Base-by-base conservation (phyloP, 2,113 vertebrate genomes). In the Nesogale talazaci region DNA sequence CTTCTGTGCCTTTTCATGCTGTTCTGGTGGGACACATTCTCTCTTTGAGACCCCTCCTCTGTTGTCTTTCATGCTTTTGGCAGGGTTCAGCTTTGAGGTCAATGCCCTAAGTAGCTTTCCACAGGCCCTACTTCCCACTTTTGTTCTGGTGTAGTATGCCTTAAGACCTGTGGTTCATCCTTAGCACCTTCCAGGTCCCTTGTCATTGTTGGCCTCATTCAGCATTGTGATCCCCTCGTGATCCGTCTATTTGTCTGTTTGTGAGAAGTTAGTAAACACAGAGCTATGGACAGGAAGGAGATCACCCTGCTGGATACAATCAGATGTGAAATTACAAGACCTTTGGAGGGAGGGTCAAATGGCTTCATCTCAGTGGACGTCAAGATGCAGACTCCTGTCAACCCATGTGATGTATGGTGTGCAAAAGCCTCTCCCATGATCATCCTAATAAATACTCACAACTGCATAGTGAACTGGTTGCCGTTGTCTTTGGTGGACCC, bases 101-200 rank as follows among this genome's bases (percentile, higher is more conserved):
- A 52, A 42, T 23, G 36, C 12, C 52, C 25, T 61, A 83, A 95
- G 82, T 81, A 93, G 36, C n/a, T 77, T 86, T 76, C 15, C 20
- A 2, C 22, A 38, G 16, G 14, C 7, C 7, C 38, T n/a, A 70
- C 15, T 84, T 8, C 5, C 17, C 3, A 27, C 34, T 83, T 27
- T 52, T 61, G 25, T 72, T 86, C 67, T 70, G 4, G 22, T 16
- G 22, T 34, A 15, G 5, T 8, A 34, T n/a, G 77, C 5, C 74
- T 72, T 36, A 16, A 74, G 76, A 12, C 46, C 40, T 57, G 27
- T 69, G 52, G n/a, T 34, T 2, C 27, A 38, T 31, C 40, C 61
- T 61, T 6, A 23, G 52, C 65, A n/a, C 22, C 27, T 12, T 22
- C 11, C 67, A n/a, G 63, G 11, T 59, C 27, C 79, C 27, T 65